These are phyloP conservation scores for Cheilosia grossa DNA, from an alignment of 2,888 invertebrate genomes.

Conservation along the genomic window DNA sequence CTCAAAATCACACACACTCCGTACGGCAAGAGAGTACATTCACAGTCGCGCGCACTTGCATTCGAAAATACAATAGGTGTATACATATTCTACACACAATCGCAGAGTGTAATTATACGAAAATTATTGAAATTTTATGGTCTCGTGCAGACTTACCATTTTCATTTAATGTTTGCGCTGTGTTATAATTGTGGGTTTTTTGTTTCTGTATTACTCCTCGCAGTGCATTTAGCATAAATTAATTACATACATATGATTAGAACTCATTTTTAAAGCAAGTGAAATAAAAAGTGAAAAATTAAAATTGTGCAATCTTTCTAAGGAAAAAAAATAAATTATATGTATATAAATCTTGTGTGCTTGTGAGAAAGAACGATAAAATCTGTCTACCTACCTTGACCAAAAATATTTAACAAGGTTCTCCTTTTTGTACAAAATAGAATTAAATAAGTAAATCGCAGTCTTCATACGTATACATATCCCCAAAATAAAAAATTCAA, in stretches of 20 bases:
- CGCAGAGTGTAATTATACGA: conserved; percentile 46
- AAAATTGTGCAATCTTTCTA: conserved; percentile 18
- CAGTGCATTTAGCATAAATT: conserved; percentile 18
- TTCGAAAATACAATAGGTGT: conserved; percentile 19
- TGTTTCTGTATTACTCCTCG: conserved; percentile 29
- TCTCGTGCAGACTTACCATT: conserved; percentile 66
- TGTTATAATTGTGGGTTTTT: conserved; percentile 45
- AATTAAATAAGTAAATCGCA: neutral
- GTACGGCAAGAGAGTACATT: neutral
- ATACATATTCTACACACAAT: conserved; percentile 46
- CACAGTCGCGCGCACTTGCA: conserved; percentile 31
- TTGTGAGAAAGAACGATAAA: conserved; percentile 27
- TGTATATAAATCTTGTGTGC: neutral
- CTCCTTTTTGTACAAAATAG: conserved; percentile 2
- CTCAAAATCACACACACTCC: neutral
- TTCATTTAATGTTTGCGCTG: conserved; percentile 56
- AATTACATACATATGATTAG: conserved; percentile 3
- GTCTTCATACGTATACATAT: conserved; percentile 1
- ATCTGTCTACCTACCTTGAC: neutral
- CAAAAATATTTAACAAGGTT: conserved; percentile 6
- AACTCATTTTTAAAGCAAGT: neutral
- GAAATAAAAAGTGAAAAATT: neutral
- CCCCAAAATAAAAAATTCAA: neutral
- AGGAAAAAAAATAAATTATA: neutral
- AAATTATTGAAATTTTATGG: conserved; percentile 67